phyloP scores from a whole-genome alignment of 2,113 vertebrate species.

The Periophthalmodon schlosseri region DNA sequence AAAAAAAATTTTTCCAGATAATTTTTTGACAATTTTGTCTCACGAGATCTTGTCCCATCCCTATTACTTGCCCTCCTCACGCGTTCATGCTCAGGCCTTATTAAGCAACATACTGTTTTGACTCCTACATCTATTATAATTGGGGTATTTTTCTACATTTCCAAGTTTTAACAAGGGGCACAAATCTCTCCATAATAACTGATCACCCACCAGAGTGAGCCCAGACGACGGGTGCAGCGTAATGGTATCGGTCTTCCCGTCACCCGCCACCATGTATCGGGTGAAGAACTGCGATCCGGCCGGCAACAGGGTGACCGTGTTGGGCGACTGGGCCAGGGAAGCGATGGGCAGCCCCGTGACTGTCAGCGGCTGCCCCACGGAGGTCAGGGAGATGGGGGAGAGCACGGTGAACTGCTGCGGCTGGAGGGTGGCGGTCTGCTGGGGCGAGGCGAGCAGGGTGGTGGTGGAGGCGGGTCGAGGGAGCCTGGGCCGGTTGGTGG shows the following conservation, averaged over 20 bases:
- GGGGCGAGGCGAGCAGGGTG: constrained; percentile 84
- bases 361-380: constrained; percentile 83
- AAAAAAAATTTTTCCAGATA: too few species aligned
- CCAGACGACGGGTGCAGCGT: constrained; percentile 89
- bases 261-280: constrained; percentile 82
- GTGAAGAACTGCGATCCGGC: constrained; percentile 88
- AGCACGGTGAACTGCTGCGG: constrained; percentile 78
- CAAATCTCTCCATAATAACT: not conserved
- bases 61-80: too few species aligned
- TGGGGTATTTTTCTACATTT: too few species aligned
- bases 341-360: constrained; percentile 86
- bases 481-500: constrained; percentile 88
- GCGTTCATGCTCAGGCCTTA: too few species aligned
- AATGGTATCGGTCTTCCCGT: constrained; percentile 84
- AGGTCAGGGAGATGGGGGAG: constrained; percentile 75
- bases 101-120: too few species aligned
- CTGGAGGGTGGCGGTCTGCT: constrained; percentile 70
- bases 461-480: constrained; percentile 90
- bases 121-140: too few species aligned
- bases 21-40: too few species aligned
- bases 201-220: constrained; percentile 84
- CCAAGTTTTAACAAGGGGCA: too few species aligned
- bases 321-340: constrained; percentile 79
- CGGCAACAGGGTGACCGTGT: constrained; percentile 78
- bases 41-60: too few species aligned